Conservation (phyloP, 2,888 invertebrate species). For the Tethea ocularis region DNA sequence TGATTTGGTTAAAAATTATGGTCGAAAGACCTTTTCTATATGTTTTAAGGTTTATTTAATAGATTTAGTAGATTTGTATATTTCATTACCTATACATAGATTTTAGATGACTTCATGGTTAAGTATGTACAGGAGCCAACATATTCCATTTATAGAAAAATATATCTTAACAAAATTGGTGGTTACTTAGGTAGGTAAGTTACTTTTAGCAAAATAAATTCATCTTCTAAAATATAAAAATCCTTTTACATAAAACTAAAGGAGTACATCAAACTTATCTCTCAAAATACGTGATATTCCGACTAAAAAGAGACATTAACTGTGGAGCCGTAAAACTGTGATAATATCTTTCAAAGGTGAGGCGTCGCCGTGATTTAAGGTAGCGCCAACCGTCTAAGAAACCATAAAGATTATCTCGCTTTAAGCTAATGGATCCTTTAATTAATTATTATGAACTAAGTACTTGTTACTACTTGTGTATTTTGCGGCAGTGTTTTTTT, state of each 20-base stretch:
- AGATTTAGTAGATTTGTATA: too few species aligned
- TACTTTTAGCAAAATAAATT: too few species aligned
- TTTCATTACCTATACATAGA: too few species aligned
- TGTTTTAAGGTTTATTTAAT: too few species aligned
- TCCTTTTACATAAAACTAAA: slow-evolving; percentile 35
- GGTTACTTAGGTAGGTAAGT: too few species aligned
- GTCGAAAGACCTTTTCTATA: too few species aligned
- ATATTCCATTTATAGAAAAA: too few species aligned
- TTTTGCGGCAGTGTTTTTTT: slow-evolving; percentile 21
- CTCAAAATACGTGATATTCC: slow-evolving; percentile 54
- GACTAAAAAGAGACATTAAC: slow-evolving; percentile 55
- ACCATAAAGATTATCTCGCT: slow-evolving; percentile 72
- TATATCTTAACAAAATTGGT: too few species aligned
- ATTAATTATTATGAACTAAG: slow-evolving; percentile 70
- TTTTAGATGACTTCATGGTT: too few species aligned
- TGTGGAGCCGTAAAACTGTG: slow-evolving; percentile 41
- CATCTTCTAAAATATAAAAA: slow-evolving; percentile 37
- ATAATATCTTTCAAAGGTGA: slow-evolving; percentile 40
- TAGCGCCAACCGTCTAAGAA: slow-evolving; percentile 52
- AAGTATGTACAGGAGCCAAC: too few species aligned
- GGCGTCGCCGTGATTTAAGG: slow-evolving; percentile 55
- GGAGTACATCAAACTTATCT: slow-evolving; percentile 52
- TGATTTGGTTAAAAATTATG: too few species aligned
- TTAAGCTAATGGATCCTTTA: slow-evolving; percentile 63
- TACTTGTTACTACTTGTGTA: slow-evolving; percentile 27